phyloP scores from a whole-genome alignment of 2,888 invertebrate species.

The Acheta domesticus region DNA sequence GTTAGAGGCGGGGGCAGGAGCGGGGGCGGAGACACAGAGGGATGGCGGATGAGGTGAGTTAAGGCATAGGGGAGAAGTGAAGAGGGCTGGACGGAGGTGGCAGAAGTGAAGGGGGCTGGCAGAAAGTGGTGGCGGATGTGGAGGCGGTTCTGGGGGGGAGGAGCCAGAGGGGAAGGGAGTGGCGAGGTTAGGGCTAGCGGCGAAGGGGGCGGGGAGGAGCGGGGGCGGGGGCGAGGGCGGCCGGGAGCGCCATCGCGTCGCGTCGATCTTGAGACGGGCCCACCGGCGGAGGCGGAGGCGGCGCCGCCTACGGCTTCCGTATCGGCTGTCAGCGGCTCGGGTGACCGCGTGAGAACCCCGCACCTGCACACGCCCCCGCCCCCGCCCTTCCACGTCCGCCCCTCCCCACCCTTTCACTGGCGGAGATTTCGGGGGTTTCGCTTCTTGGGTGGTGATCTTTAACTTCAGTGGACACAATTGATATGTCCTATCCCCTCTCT shows the following conservation, averaged over 20 bases:
- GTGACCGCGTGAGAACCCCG: constrained; percentile 19
- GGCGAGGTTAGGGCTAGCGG: neutral
- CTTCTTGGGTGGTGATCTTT: too few species aligned
- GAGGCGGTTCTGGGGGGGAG: neutral
- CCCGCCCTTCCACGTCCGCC: neutral
- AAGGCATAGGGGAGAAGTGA: too few species aligned
- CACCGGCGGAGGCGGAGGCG: neutral
- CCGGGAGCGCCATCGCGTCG: neutral
- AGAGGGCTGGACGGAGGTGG: neutral
- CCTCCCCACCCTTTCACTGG: neutral
- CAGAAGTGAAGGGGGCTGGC: neutral
- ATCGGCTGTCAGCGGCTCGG: constrained; percentile 11
- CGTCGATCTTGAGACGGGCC: neutral
- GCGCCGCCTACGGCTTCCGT: neutral
- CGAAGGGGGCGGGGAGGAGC: neutral
- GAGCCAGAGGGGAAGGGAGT: neutral
- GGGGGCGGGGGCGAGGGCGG: neutral
- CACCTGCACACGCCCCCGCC: neutral
- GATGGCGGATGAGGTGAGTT: too few species aligned
- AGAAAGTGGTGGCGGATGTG: neutral
- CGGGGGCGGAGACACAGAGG: neutral
- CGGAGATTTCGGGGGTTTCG: too few species aligned
- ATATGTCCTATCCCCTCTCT: too few species aligned
- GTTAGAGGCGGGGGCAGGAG: neutral
- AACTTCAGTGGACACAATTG: too few species aligned